A percentile compares a stretch with the other conserved stretches of the same genome.
Conservation (phyloP, 2,888 invertebrate species). For the Philereme transversata region DNA sequence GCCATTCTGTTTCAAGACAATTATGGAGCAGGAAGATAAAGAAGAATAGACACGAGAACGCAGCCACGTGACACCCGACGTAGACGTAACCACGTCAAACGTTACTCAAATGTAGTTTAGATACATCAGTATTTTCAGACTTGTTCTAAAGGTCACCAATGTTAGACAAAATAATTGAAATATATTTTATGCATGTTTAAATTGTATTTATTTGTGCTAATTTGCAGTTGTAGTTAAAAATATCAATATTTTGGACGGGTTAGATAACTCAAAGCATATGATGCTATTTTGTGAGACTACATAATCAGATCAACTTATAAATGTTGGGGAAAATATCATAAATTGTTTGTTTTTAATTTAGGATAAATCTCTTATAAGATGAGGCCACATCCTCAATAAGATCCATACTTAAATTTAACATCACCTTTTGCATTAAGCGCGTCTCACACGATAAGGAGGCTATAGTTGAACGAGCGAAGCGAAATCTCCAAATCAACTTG, state of each 20-base stretch:
- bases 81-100: constrained; percentile 11
- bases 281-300: not conserved
- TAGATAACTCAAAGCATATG: not conserved
- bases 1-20: constrained; percentile 93
- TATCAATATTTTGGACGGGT: not conserved
- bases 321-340: too few relatives aligned
- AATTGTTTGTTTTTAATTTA: too few relatives aligned
- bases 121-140: constrained; percentile 60
- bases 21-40: constrained; percentile 84
- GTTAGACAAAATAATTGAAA: constrained; percentile 50
- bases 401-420: too few relatives aligned
- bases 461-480: too few relatives aligned
- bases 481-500: too few relatives aligned
- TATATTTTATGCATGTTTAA: constrained; percentile 69
- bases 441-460: too few relatives aligned
- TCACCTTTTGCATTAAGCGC: too few relatives aligned
- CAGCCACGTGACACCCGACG: constrained; percentile 4
- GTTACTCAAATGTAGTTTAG: constrained; percentile 51
- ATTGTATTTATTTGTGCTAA: constrained; percentile 53
- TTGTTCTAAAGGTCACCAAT: constrained; percentile 62
- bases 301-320: too few relatives aligned
- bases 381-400: too few relatives aligned
- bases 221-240: constrained; percentile 21
- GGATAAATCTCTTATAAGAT: too few relatives aligned
- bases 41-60: constrained; percentile 60